A percentile compares a stretch with the other conserved stretches of the same genome.
These are phyloP conservation scores for Centroberyx gerrardi DNA, from an alignment of 2,797 vertebrate species.

Conservation along the genomic window DNA sequence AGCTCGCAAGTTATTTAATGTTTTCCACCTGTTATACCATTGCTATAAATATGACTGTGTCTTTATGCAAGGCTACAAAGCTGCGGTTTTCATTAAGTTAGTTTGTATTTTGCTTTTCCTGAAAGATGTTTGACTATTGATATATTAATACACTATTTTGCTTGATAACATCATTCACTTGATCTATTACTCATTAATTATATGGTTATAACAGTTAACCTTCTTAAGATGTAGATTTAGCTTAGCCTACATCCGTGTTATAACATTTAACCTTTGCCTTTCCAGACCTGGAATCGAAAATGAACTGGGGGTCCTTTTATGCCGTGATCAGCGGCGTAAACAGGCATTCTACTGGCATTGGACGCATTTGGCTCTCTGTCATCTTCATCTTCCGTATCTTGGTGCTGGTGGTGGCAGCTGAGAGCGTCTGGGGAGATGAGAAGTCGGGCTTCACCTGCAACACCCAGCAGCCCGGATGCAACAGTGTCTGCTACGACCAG, in stretches of 20 bases:
- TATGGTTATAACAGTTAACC: neutral
- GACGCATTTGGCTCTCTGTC: constrained; percentile 97
- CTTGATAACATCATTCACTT: neutral
- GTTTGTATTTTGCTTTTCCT: neutral
- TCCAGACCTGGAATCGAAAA: constrained; percentile 91
- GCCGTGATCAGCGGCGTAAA: constrained; percentile 97
- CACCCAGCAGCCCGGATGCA: constrained; percentile 97
- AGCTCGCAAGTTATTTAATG: neutral
- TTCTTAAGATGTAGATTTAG: neutral
- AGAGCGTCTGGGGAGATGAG: constrained; percentile 98
- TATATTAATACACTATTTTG: neutral
- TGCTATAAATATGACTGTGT: constrained; percentile 6
- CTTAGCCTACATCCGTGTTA: neutral
- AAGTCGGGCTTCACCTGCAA: constrained; percentile 97
- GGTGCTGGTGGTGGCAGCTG: constrained; percentile 97
- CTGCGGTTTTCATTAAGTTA: neutral
- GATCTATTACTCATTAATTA: neutral
- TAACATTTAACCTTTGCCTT: constrained; percentile 32
- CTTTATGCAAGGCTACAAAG: neutral
- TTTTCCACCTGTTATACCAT: neutral
- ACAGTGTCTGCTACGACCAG: constrained; percentile 98
- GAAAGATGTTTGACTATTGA: neutral
- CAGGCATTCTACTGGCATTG: constrained; percentile 96
- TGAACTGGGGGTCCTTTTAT: constrained; percentile 99
- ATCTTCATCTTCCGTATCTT: constrained; percentile 99